These are phyloP conservation scores for Drosophila jambulina DNA, from an alignment of 1,140 invertebrate genomes.

Conservation along the genomic window DNA sequence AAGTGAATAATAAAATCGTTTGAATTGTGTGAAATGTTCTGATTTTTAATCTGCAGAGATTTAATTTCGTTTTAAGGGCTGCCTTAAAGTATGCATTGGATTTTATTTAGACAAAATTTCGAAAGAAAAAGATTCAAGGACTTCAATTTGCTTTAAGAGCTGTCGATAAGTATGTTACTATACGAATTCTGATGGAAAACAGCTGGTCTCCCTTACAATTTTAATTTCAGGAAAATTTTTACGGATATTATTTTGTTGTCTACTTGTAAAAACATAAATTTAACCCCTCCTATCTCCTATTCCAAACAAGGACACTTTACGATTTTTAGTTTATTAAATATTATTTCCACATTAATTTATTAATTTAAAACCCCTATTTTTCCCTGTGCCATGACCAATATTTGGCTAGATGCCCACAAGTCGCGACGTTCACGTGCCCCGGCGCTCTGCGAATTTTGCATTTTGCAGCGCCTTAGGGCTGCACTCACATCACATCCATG, in stretches of 20 bases:
- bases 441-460: constrained; percentile 43
- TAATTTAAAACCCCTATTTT: not conserved
- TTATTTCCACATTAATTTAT: not conserved
- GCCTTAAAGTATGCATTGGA: not conserved
- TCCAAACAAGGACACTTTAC: too few relatives aligned
- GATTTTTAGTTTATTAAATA: too few relatives aligned
- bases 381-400: constrained; percentile 13
- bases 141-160: not conserved
- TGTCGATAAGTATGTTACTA: not conserved
- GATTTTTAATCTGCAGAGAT: not conserved
- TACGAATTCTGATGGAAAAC: too few relatives aligned
- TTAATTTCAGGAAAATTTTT: too few relatives aligned
- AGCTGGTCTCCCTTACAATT: too few relatives aligned
- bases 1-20: not conserved
- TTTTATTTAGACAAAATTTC: not conserved
- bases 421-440: constrained; percentile 61
- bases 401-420: constrained; percentile 61
- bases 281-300: too few relatives aligned
- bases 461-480: constrained; percentile 33
- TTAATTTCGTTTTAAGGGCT: not conserved
- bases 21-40: not conserved
- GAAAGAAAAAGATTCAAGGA: not conserved
- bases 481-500: constrained; percentile 28
- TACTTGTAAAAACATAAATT: too few relatives aligned
- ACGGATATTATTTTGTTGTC: not conserved